These are phyloP conservation scores for Procambarus virginalis DNA, from an alignment of 1,140 invertebrate species.

Conservation along the genomic window DNA sequence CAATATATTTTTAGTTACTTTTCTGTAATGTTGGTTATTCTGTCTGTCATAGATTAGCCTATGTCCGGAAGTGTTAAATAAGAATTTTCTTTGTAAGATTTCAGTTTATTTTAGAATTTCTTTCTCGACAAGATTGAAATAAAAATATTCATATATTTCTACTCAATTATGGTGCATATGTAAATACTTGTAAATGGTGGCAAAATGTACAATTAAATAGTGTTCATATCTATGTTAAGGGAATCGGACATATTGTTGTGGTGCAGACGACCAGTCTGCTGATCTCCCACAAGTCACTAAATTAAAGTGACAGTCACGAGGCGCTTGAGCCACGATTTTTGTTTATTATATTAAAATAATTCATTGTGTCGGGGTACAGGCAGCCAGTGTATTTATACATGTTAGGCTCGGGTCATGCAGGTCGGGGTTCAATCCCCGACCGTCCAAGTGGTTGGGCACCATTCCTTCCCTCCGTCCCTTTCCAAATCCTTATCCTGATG, in stretches of 20 bases:
- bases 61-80: conserved; percentile 27
- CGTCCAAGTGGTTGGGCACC: no score
- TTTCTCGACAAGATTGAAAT: no score
- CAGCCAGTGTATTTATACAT: no score
- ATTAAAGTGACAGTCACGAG: not conserved
- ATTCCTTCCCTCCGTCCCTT: no score
- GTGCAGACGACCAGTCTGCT: conserved; percentile 17
- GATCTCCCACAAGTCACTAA: conserved; percentile 1
- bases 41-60: conserved; percentile 28
- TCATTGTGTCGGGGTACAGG: no score
- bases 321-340: not conserved
- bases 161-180: not conserved
- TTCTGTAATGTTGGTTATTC: not conserved
- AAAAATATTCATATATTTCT: not conserved
- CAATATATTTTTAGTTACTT: no score
- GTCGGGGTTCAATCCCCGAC: no score
- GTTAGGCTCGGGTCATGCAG: no score
- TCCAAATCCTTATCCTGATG: no score
- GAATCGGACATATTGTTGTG: conserved; percentile 24
- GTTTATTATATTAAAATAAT: no score
- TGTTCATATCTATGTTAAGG: not conserved
- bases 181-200: not conserved
- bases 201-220: not conserved
- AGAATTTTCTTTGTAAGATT: not conserved
- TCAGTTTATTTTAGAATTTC: not conserved